Evolutionary conservation across 1,140 invertebrate genomes (phyloP), one percentile per base, ranked within the genome.

Genomic region (Drosophila arawakana): DNA sequence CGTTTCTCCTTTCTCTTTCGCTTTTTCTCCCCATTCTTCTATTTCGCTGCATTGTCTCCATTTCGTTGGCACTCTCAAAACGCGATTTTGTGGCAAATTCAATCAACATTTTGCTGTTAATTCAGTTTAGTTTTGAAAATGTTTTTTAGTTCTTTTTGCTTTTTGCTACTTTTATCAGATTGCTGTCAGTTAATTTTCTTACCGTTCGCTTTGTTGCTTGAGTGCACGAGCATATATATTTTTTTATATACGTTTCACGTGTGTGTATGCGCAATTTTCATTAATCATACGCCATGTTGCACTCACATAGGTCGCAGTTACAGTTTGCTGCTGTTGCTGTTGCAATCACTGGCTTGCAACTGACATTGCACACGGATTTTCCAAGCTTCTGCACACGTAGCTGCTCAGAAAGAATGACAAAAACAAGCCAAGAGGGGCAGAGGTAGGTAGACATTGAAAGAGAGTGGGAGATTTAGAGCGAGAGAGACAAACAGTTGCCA

Each of bases 251-350:
- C 18, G 18, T 10, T 41, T 10, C 18, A 39, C 13, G 6, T 30
- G 3, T 52, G 6, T 43, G n/a, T 61, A 70, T 61, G 55, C 61
- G 47, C 63, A 74, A 46, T 67, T 71, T 82, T 73, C 80, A 89
- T 88, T 88, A 88, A 88, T 88, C 83, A 88, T 89, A 88, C 83
- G 83, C 83, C 84, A 73, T 77, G 84, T 80, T 83, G 83, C 76
- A 79, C 52, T 47, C 80, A 80, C 76, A 86, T 73, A 88, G 49
- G 30, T 61, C 15, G 62, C 67, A 30, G 44, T 59, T 44, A 11
- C 47, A 13, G 34, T 35, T 47, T 46, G 47, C 25, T 41, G 54
- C 41, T 47, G 30, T 44, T 30, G 34, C 57, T 18, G 55, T 35
- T 73, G 62, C 67, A 71, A 70, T 75, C 73, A 71, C 52, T 75